These are phyloP conservation scores for Chrysodeixis includens DNA, from an alignment of 2,888 invertebrate species.

Conservation along the genomic window DNA sequence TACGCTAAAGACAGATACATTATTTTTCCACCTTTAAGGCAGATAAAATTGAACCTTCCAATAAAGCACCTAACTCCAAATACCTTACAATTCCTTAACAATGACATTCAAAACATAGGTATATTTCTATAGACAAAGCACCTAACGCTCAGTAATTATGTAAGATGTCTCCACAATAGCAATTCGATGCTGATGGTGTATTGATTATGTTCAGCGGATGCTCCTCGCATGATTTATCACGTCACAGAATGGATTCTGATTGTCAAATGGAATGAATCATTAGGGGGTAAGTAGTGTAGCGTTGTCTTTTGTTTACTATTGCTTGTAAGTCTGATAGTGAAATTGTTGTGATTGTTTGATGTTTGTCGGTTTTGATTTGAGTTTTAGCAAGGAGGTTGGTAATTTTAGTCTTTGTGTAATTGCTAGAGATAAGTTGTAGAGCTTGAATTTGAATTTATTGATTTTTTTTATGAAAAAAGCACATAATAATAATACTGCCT, in stretches of 20 bases:
- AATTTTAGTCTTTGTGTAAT: no score
- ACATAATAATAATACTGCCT: no score
- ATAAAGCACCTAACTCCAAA: no score
- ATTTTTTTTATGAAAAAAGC: no score
- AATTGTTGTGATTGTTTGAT: neutral
- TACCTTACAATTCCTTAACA: neutral
- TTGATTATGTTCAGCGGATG: constrained; percentile 64
- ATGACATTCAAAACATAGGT: neutral
- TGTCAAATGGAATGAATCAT: constrained; percentile 46
- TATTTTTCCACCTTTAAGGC: no score
- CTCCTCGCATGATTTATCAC: constrained; percentile 61
- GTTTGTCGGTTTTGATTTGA: no score
- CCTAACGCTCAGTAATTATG: constrained; percentile 31
- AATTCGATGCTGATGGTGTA: constrained; percentile 55
- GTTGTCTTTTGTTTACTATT: constrained; percentile 11
- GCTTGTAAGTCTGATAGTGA: neutral
- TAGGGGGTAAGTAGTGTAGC: constrained; percentile 14
- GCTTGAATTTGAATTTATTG: no score
- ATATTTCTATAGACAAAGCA: neutral
- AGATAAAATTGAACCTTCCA: no score
- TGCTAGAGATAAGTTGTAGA: neutral
- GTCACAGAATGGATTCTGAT: constrained; percentile 36
- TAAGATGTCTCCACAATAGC: constrained; percentile 45
- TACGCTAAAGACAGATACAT: no score
- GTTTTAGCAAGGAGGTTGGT: no score